Evolutionary conservation across 2,113 vertebrate species (phyloP), one percentile per base, ranked within the genome.

Genomic region (Daphoenositta chrysoptera): DNA sequence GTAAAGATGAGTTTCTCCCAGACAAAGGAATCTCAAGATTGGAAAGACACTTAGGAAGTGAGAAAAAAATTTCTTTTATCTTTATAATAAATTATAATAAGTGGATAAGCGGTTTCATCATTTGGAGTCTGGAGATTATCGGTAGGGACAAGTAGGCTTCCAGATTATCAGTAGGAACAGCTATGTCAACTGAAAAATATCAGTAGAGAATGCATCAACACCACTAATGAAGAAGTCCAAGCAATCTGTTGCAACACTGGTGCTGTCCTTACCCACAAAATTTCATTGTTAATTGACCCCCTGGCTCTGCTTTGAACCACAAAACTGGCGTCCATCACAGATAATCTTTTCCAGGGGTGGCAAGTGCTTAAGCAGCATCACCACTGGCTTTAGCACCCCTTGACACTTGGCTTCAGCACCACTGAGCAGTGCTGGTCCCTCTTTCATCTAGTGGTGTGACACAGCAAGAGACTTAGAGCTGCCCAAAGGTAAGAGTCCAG

Each of bases 281-380:
- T 45, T 33, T 54, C 11, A 7, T 31, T 48, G 2, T 50, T 53
- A 39, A 11, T 82, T 85, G 14, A 33, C 7, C 27, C 8, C 14
- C 33, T 63, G 37, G 3, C 15, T 73, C 10, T 68, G 8, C 72
- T 76, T 61, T 40, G 31, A 47, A 31, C 3, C 2, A 4, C 19
- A 64, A 11, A 54, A 63, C 64, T 6, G 1, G 17, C 1, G 0
- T 48, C 20, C 4, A 39, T 48, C 13, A 17, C 31, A 57, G 13
- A 45, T 7, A 51, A 35, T 61, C 15, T 73, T 40, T 81, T 61
- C 31, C 22, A 54, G 8, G 5, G 2, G 9, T 50, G 39, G 28
- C 4, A 51, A 72, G 14, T 0, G 0, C 21, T 42, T 68, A 64
- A 82, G 21, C 17, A 73, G 10, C 2, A 8, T 27, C 47, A 70